Conservation (phyloP, 2,888 invertebrate species). For the Drosophila kanekoi region DNA sequence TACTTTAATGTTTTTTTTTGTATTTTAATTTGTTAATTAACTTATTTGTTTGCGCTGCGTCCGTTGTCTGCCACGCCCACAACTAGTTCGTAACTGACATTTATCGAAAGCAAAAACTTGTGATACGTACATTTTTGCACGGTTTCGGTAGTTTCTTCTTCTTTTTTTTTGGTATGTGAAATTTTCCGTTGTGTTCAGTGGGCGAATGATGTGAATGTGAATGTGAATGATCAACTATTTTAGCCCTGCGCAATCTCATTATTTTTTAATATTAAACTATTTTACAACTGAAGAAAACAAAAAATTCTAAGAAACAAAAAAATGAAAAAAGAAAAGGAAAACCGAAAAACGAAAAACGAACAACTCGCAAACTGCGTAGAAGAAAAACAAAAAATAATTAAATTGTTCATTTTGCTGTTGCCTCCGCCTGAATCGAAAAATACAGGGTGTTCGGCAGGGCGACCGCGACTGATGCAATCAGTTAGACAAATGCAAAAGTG, state of each 20-base stretch:
- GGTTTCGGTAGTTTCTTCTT: conserved; percentile 9
- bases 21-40: conserved; percentile 31
- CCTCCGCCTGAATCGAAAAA: conserved; percentile 8
- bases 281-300: conserved; percentile 23
- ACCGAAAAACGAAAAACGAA: conserved; percentile 7
- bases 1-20: conserved; percentile 21
- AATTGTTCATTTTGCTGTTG: conserved; percentile 18
- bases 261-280: conserved; percentile 56
- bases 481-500: conserved; percentile 21
- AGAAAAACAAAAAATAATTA: neutral
- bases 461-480: conserved; percentile 58
- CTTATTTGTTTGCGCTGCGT: conserved; percentile 41
- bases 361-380: conserved; percentile 8
- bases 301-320: conserved; percentile 9
- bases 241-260: conserved; percentile 66
- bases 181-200: conserved; percentile 31
- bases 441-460: conserved; percentile 11
- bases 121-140: conserved; percentile 63
- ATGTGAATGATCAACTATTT: conserved; percentile 29
- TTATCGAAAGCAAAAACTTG: conserved; percentile 61
- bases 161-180: conserved; percentile 1
- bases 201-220: conserved; percentile 17
- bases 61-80: conserved; percentile 47
- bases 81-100: conserved; percentile 44
- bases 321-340: neutral